phyloP scores from a whole-genome alignment of 2,888 invertebrate species.

The Selenia dentaria region DNA sequence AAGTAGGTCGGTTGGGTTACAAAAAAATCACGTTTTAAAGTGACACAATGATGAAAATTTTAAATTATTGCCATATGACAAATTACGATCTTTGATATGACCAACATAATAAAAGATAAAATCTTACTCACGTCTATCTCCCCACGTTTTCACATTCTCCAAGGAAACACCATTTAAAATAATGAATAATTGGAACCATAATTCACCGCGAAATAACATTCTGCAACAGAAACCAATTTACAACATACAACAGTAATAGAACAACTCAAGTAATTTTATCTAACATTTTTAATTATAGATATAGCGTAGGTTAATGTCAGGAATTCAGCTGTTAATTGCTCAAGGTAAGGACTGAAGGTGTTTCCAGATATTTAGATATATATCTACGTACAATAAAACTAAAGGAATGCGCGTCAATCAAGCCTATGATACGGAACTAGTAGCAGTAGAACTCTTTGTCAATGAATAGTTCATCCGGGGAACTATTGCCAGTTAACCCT shows the following conservation, averaged over 20 bases:
- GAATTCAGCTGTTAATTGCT: neutral
- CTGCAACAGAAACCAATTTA: conserved; percentile 40
- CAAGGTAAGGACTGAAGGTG: neutral
- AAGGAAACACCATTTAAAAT: conserved; percentile 48
- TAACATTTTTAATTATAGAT: conserved; percentile 16
- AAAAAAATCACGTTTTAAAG: too few species aligned
- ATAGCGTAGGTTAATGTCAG: neutral
- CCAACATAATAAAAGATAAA: too few species aligned
- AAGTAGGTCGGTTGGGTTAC: too few species aligned
- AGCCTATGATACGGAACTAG: too few species aligned
- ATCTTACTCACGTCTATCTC: conserved; percentile 59
- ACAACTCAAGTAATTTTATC: conserved; percentile 9
- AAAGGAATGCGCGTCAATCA: too few species aligned
- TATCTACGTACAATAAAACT: too few species aligned
- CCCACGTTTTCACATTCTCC: conserved; percentile 53
- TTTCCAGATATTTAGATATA: neutral
- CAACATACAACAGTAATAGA: neutral
- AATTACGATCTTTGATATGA: too few species aligned
- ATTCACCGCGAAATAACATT: conserved; percentile 47
- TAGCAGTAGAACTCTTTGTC: too few species aligned
- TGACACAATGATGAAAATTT: too few species aligned
- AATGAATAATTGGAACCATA: conserved; percentile 50
- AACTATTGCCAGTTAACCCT: too few species aligned
- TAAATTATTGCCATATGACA: too few species aligned
- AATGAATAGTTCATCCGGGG: too few species aligned